Evolutionary conservation across 2,888 invertebrate genomes (phyloP).

Genomic region (Calephelis perditalis): DNA sequence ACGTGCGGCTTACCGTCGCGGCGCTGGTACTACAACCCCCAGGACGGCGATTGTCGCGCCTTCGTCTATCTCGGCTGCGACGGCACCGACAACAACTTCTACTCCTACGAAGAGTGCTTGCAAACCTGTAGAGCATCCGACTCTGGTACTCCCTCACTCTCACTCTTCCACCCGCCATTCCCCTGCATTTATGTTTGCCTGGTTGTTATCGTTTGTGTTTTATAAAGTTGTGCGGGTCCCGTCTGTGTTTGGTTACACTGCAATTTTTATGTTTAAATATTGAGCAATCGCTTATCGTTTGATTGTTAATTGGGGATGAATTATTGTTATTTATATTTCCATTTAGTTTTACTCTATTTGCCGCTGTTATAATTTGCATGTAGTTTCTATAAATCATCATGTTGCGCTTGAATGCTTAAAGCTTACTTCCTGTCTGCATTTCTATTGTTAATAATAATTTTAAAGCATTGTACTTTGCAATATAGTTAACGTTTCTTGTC

Average conservation of each 20-base stretch:
- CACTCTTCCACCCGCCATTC: slow-evolving; percentile 5
- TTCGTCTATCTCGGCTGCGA: slow-evolving; percentile 93
- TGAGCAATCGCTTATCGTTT: no score
- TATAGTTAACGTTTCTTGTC: no score
- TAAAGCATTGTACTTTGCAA: no score
- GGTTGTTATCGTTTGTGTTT: not conserved
- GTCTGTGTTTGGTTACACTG: no score
- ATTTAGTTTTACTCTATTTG: no score
- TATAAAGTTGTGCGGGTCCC: no score
- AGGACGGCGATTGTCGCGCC: slow-evolving; percentile 82
- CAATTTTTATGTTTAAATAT: no score
- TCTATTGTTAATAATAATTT: not conserved
- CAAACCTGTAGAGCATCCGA: slow-evolving; percentile 38
- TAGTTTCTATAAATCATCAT: no score
- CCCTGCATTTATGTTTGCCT: slow-evolving; percentile 9
- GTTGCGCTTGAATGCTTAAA: not conserved
- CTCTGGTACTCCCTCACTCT: slow-evolving; percentile 18
- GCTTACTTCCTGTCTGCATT: not conserved
- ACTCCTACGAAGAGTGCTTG: slow-evolving; percentile 83
- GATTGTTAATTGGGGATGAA: no score
- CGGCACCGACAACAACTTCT: slow-evolving; percentile 92
- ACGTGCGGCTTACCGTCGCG: slow-evolving; percentile 55
- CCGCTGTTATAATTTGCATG: no score
- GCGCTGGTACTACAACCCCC: slow-evolving; percentile 86
- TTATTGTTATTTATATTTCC: no score